These are phyloP conservation scores for Drosophila monieri DNA, from an alignment of 2,888 invertebrate genomes.

Conservation along the genomic window DNA sequence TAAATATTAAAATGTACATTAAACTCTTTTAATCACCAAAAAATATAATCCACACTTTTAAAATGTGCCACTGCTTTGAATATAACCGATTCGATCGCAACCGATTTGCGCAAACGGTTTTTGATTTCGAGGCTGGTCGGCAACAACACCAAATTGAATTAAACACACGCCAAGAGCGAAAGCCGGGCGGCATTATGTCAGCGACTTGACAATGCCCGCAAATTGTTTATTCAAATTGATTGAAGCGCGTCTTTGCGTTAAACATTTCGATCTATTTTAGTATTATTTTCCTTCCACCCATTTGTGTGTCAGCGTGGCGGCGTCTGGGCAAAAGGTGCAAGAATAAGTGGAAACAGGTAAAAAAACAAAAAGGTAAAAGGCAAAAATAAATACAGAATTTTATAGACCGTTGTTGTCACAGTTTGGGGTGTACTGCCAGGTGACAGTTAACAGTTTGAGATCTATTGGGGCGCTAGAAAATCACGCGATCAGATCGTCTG, in stretches of 20 bases:
- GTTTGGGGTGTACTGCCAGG: constrained; percentile 11
- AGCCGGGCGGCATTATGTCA: constrained; percentile 53
- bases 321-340: constrained; percentile 39
- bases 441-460: constrained; percentile 50
- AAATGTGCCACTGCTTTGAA: neutral
- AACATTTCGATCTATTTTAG: constrained; percentile 48
- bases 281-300: constrained; percentile 4
- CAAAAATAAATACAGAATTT: neutral
- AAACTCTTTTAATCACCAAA: too few species aligned
- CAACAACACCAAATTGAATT: constrained; percentile 34
- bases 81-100: constrained; percentile 7
- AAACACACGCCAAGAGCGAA: constrained; percentile 27
- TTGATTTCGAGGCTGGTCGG: constrained; percentile 3
- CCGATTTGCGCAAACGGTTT: constrained; percentile 26
- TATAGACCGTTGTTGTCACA: neutral
- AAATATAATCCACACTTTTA: neutral
- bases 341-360: neutral
- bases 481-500: constrained; percentile 75
- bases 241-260: constrained; percentile 44
- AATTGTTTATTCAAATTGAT: constrained; percentile 74
- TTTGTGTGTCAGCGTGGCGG: constrained; percentile 56
- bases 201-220: constrained; percentile 50
- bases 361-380: neutral
- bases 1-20: too few species aligned
- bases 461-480: constrained; percentile 45